These are phyloP conservation scores for Tokudaia tokunoshimensis DNA, from an alignment of 2,797 vertebrate species.

Conservation along the genomic window DNA sequence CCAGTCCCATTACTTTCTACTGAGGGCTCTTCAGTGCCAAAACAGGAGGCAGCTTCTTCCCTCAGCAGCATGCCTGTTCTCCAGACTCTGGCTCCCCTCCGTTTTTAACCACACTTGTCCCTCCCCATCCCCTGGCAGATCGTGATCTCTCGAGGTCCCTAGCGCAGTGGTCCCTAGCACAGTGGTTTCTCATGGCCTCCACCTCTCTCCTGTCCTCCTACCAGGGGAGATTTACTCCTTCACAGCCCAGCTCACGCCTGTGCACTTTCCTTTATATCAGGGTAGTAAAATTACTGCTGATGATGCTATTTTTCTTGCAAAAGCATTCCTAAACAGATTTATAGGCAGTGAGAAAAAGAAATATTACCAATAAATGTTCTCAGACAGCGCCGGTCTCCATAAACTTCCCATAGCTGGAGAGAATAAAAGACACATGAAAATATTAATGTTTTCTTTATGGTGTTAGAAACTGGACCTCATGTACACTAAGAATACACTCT, in stretches of 20 bases:
- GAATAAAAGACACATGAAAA: conserved; percentile 51
- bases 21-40: not conserved
- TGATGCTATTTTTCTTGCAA: conserved; percentile 4
- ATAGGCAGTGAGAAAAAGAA: conserved; percentile 27
- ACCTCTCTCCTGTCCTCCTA: not conserved
- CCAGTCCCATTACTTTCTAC: not conserved
- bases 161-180: too few relatives aligned
- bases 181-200: not conserved
- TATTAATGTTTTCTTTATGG: conserved; percentile 2
- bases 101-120: not conserved
- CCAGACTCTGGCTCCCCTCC: too few relatives aligned
- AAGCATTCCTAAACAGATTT: conserved; percentile 66
- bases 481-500: not conserved
- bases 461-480: not conserved
- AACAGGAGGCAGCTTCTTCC: not conserved
- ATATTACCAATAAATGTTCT: conserved; percentile 97
- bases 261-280: not conserved
- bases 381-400: conserved; percentile 95
- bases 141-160: not conserved
- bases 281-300: not conserved
- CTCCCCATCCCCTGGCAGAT: not conserved
- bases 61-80: not conserved
- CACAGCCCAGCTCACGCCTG: conserved; percentile 17
- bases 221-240: not conserved
- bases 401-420: conserved; percentile 96